Evolutionary conservation across 2,888 invertebrate species (phyloP), one percentile per base, ranked within the genome.

Genomic region (Podabrus alpinus): DNA sequence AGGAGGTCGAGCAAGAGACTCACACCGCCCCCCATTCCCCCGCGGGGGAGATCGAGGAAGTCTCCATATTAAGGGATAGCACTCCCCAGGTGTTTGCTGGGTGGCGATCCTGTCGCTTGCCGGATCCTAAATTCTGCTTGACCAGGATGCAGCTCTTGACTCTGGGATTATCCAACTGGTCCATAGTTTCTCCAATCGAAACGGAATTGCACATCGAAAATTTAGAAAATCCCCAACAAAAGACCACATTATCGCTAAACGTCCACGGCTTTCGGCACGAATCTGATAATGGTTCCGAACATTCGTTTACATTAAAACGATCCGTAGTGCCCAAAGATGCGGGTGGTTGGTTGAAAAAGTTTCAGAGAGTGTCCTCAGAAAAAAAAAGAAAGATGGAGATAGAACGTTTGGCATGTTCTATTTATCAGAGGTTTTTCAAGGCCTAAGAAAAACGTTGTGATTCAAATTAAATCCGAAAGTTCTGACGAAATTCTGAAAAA

Each of bases 181-280:
- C 96, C 0, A 88, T 99, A 68, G 93, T 94, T 62, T 94, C 94
- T 74, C 91, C 93, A 81, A 94, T 94, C 85, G 96, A 96, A 74
- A 95, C 96, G 78, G 97, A 98, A 88, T 89, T 99, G 17, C 94
- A 94, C 84, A 96, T 99, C 82, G 96, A 96, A 84, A 99, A 99
- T 85, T 96, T 97, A 2, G 98, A 98, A 86, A 98, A 98, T 1
- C 97, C 97, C 85, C 97, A 94, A 83, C 94, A 92, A 84, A 93
- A 95, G 0, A 98, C 98, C 1, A 94, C 97, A 83, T 88, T 99
- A 69, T 91, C 95, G 79, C 98, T 98, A 89, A 98, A 98, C 85
- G 88, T 98, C 73, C 95, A 97, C 0, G 99, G 98, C 15, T 99
- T 99, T 88, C 94, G 98, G 82, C 99, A 99, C 84, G 98, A 98